These are phyloP conservation scores for Taeniopygia guttata DNA, from an alignment of 2,797 vertebrate genomes.

Conservation along the genomic window DNA sequence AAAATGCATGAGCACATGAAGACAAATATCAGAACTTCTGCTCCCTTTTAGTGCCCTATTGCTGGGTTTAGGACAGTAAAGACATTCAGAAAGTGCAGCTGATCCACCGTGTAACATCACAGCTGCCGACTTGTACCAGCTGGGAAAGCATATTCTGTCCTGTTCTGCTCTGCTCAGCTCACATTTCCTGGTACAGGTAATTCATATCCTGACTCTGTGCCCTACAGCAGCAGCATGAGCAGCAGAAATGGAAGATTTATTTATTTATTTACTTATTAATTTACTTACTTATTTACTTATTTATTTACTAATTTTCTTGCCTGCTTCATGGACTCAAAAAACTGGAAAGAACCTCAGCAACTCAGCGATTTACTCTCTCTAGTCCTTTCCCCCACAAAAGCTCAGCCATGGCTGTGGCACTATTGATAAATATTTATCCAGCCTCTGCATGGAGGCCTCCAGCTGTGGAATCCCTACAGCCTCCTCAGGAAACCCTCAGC, in stretches of 20 bases:
- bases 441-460: neutral
- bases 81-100: neutral
- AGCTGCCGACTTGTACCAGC: neutral
- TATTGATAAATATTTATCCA: constrained; percentile 40
- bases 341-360: neutral
- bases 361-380: neutral
- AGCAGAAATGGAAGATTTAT: neutral
- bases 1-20: neutral
- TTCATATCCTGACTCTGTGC: neutral
- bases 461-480: neutral
- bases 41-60: neutral
- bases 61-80: neutral
- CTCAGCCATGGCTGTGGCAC: neutral
- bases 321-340: neutral
- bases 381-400: neutral
- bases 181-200: neutral
- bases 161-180: neutral
- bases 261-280: neutral
- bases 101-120: neutral
- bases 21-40: neutral
- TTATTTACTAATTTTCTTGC: neutral
- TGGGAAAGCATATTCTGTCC: neutral
- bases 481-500: neutral
- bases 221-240: neutral
- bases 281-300: neutral